Conservation (phyloP, 2,113 vertebrate species). For the Mus spicilegus region DNA sequence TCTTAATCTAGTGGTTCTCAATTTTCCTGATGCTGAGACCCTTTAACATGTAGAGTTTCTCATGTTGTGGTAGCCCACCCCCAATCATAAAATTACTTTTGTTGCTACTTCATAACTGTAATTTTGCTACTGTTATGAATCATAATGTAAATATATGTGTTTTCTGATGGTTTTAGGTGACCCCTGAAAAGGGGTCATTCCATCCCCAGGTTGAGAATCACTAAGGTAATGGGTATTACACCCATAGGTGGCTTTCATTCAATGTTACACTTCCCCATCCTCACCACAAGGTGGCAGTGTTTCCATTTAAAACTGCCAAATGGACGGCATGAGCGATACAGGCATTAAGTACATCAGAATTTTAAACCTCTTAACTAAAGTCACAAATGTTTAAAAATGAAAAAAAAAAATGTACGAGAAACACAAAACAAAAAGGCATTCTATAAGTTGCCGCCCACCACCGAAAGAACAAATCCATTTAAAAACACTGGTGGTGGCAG, state of each 20-base stretch:
- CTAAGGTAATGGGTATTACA: background rate
- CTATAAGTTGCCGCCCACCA: background rate
- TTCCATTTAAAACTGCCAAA: conserved; percentile 35
- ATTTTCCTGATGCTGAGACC: background rate
- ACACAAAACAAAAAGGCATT: background rate
- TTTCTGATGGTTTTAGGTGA: background rate
- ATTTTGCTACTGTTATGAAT: background rate
- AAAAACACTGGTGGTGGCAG: background rate
- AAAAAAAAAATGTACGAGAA: conserved; percentile 12
- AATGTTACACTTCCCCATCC: conserved; percentile 40
- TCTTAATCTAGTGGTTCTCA: background rate
- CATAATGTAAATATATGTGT: background rate
- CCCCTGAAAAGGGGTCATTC: background rate
- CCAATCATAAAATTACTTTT: background rate
- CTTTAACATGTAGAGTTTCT: background rate
- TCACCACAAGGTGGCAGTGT: conserved; percentile 59
- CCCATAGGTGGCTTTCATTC: background rate
- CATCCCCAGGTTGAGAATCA: background rate
- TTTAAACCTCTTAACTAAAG: conserved; percentile 51
- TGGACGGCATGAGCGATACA: background rate
- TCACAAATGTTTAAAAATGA: background rate
- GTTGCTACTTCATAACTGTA: background rate
- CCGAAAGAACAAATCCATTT: conserved; percentile 22
- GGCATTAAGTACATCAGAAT: conserved; percentile 20
- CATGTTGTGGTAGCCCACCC: background rate